Evolutionary conservation across 2,113 vertebrate species (phyloP).

Genomic region (Harpagus bidentatus): DNA sequence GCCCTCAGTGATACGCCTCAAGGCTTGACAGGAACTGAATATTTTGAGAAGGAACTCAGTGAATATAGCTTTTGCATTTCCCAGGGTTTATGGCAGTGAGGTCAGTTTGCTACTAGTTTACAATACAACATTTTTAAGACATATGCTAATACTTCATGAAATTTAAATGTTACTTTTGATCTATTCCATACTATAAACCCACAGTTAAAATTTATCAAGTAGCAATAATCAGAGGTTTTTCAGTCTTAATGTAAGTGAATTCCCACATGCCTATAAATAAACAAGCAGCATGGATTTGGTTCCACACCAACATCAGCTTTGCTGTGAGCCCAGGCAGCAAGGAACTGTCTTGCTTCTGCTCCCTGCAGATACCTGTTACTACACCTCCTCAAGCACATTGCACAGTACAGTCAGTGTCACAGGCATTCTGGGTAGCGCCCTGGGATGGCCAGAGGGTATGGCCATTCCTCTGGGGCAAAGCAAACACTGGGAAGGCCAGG

Average conservation of each 20-base stretch:
- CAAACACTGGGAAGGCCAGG: not conserved
- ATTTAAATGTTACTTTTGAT: constrained; percentile 20
- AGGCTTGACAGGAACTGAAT: not conserved
- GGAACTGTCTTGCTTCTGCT: not conserved
- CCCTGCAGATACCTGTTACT: not conserved
- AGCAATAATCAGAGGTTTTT: not conserved
- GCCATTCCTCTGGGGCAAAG: not conserved
- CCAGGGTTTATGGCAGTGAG: not conserved
- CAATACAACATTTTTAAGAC: constrained; percentile 1
- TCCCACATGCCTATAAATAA: not conserved
- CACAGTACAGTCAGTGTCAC: not conserved
- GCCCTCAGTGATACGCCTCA: not conserved
- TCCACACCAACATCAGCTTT: not conserved
- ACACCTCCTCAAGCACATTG: not conserved
- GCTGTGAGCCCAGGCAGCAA: not conserved
- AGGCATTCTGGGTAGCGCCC: not conserved
- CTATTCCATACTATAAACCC: not conserved
- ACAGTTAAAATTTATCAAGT: not conserved
- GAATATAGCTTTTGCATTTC: not conserved
- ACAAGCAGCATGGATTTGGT: not conserved
- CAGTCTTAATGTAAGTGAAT: not conserved
- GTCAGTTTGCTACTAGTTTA: constrained; percentile 18
- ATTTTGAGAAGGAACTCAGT: not conserved
- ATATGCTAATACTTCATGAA: constrained; percentile 19
- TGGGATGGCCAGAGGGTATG: not conserved